Evolutionary conservation across 1,140 invertebrate species (phyloP).

Genomic region (Drosophila albomicans): DNA sequence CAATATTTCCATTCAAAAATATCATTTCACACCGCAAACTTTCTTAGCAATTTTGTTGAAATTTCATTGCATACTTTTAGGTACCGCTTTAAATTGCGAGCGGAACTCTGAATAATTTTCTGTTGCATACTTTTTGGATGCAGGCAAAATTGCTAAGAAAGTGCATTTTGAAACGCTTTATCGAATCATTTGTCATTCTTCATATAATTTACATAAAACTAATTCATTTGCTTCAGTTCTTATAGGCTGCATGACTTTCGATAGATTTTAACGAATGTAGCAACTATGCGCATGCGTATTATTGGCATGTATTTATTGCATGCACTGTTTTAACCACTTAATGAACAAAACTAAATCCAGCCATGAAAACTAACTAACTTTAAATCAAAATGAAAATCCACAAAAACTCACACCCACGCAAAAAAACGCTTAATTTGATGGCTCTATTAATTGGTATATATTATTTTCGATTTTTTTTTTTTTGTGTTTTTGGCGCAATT

Average conservation of each 20-base stretch:
- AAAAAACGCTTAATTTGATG: conserved; percentile 1
- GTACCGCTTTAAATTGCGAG: not conserved
- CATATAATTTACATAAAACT: conserved; percentile 8
- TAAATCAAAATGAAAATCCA: conserved; percentile 33
- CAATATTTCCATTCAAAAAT: not conserved
- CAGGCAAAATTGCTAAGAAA: conserved; percentile 3
- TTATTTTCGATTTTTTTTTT: conserved; percentile 35
- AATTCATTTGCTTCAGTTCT: conserved; percentile 21
- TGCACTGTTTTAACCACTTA: conserved; percentile 57
- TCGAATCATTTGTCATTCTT: conserved; percentile 23
- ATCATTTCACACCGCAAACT: not conserved
- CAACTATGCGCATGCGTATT: conserved; percentile 59
- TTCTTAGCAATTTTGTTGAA: conserved; percentile 8
- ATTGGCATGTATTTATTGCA: conserved; percentile 73
- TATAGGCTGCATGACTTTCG: conserved; percentile 34
- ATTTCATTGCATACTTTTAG: not conserved
- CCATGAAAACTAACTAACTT: conserved; percentile 41
- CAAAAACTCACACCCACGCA: conserved; percentile 15
- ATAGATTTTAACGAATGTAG: not conserved
- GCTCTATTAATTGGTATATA: conserved; percentile 45
- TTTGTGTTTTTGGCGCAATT: conserved; percentile 7
- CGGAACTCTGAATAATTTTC: too few species aligned
- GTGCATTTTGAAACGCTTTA: not conserved
- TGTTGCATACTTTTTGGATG: not conserved
- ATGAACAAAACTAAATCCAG: conserved; percentile 45